These are phyloP conservation scores for Adelphocoris suturalis DNA, from an alignment of 2,888 invertebrate species.

Conservation along the genomic window DNA sequence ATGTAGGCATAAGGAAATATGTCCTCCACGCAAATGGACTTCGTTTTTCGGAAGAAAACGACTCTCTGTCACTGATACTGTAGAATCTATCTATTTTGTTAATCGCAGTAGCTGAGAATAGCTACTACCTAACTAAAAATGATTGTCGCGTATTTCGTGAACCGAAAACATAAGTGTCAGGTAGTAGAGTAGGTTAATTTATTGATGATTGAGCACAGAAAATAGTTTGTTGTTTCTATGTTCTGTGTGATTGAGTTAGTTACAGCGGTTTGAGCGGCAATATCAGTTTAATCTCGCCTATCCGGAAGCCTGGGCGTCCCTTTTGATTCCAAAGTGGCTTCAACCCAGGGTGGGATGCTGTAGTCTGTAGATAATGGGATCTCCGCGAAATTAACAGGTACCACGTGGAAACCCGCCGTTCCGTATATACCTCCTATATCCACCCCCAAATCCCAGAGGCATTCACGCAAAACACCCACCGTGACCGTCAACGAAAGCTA, in stretches of 20 bases:
- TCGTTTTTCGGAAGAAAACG: too few relatives aligned
- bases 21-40: too few relatives aligned
- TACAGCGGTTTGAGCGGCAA: neutral
- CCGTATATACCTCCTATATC: neutral
- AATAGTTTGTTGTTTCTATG: too few relatives aligned
- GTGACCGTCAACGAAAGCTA: neutral
- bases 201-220: neutral
- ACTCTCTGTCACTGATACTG: too few relatives aligned
- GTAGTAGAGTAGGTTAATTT: too few relatives aligned
- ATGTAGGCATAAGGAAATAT: too few relatives aligned
- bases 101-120: too few relatives aligned
- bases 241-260: constrained; percentile 5
- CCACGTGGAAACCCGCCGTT: neutral
- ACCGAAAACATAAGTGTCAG: too few relatives aligned
- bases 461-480: neutral
- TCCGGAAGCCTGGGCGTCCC: neutral
- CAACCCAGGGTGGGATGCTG: neutral
- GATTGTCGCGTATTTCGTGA: too few relatives aligned
- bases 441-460: neutral
- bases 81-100: too few relatives aligned
- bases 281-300: constrained; percentile 7
- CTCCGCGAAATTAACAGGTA: neutral
- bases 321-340: neutral
- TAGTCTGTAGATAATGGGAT: neutral
- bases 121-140: too few relatives aligned